Evolutionary conservation across 2,888 invertebrate genomes (phyloP), one percentile per base, ranked within the genome.

Genomic region (Leucozona laternaria): DNA sequence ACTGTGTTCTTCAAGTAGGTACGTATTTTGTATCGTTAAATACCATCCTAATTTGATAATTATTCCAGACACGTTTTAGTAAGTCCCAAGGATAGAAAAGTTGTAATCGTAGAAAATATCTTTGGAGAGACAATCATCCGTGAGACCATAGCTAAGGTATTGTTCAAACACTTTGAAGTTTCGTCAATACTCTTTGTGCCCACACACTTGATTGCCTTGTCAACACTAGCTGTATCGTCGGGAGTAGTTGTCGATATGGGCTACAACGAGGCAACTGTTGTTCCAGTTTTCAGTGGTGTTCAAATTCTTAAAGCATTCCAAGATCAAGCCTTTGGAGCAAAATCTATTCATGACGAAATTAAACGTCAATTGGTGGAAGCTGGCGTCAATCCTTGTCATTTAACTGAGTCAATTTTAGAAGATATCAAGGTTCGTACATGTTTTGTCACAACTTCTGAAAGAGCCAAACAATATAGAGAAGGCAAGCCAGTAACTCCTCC

Each of bases 91-190:
- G 98, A 98, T 90, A 94, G 98, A 25, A 96, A 97, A 91, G 95
- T 99, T 43, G 96, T 99, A 6, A 94, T 99, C 37, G 96, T 99
- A 22, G 99, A 99, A 93, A 98, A 97, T 5, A 93, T 98, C 13
- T 94, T 99, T 22, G 96, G 96, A 40, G 96, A 95, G 4, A 96
- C 97, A 0, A 92, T 95, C 73, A 96, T 98, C 91, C 94, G 98
- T 81, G 97, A 98, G 90, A 96, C 96, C 0, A 93, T 99, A 11
- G 98, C 98, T 0, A 96, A 96, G 92, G 98, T 97, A 22, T 93
- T 99, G n/a, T 98, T 97, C 91, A 94, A 95, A 76, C 98, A 98
- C 91, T 99, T 97, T 93, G 98, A 98, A 94, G 97, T 96, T 64
- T 95, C 96, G 0, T 96, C 96, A 0, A 94, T 97, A 70, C 92